These are phyloP conservation scores for Strigamia crassipes DNA, from an alignment of 2,888 invertebrate species.

Conservation along the genomic window DNA sequence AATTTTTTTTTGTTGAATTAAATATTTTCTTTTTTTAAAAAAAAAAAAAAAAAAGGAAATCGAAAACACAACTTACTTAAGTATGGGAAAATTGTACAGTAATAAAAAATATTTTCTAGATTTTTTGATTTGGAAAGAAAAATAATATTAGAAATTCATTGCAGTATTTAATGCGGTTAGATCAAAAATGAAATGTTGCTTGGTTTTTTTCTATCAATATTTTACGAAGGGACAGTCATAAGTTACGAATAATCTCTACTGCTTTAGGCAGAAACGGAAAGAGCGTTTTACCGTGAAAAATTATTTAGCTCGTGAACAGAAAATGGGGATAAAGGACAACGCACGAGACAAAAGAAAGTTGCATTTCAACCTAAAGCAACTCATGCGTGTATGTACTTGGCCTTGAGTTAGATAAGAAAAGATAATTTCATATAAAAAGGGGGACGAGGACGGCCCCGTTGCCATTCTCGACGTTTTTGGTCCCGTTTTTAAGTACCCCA, in stretches of 20 bases:
- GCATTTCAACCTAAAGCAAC: slow-evolving; percentile 44
- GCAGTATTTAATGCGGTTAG: not conserved
- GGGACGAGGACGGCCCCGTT: not conserved
- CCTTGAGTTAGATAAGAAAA: slow-evolving; percentile 27
- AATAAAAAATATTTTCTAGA: too few species aligned
- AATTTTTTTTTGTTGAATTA: slow-evolving; percentile 7
- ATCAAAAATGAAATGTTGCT: slow-evolving; percentile 1
- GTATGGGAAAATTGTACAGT: not conserved
- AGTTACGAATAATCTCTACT: slow-evolving; percentile 15
- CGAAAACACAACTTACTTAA: not conserved
- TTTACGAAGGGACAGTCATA: slow-evolving; percentile 23
- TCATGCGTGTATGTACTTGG: slow-evolving; percentile 35
- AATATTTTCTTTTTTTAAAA: not conserved
- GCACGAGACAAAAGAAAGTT: slow-evolving; percentile 34
- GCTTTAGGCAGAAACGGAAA: slow-evolving; percentile 29
- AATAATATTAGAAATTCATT: not conserved
- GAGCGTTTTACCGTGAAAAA: slow-evolving; percentile 17
- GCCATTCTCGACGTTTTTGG: not conserved
- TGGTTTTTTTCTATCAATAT: not conserved
- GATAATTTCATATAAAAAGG: not conserved
- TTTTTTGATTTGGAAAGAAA: too few species aligned
- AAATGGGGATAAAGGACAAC: slow-evolving; percentile 4
- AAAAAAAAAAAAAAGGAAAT: not conserved
- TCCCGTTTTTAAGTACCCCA: slow-evolving; percentile 10
- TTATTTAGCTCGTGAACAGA: not conserved